A percentile compares a stretch with the other conserved stretches of the same genome.
Evolutionary conservation across 2,797 vertebrate genomes (phyloP).

Genomic region (Sphaeramia orbicularis): DNA sequence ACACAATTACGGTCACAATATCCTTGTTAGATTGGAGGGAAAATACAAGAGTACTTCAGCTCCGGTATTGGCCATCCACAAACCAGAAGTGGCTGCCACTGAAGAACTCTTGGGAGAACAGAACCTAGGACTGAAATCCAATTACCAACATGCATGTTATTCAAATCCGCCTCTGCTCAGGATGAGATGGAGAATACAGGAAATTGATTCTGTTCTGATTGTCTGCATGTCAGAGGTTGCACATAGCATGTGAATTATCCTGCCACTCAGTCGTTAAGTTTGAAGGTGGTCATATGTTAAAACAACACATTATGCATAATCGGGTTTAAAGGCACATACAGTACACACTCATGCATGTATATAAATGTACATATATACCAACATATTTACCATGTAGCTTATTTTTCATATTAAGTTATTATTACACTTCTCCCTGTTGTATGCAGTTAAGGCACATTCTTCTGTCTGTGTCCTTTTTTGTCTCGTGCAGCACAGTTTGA

Average conservation of each 20-base stretch:
- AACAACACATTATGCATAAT: conserved; percentile 24
- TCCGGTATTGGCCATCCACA: conserved; percentile 19
- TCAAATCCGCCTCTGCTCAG: neutral
- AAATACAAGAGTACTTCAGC: conserved; percentile 50
- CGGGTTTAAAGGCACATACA: conserved; percentile 1
- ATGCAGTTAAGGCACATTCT: conserved; percentile 9
- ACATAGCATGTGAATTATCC: conserved; percentile 29
- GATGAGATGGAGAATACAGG: conserved; percentile 14
- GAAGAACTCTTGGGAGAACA: conserved; percentile 36
- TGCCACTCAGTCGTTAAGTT: conserved; percentile 3
- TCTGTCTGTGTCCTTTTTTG: neutral
- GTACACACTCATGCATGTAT: neutral
- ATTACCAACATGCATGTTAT: conserved; percentile 44
- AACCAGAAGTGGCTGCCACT: conserved; percentile 33
- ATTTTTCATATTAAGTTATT: conserved; percentile 63
- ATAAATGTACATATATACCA: neutral
- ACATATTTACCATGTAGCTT: conserved; percentile 2
- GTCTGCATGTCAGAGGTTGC: conserved; percentile 14
- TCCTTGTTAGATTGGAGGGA: conserved; percentile 26
- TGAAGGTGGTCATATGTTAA: conserved; percentile 10
- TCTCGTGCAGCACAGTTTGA: conserved; percentile 57
- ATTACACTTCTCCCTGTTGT: conserved; percentile 4
- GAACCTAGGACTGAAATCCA: conserved; percentile 38
- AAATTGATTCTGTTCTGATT: conserved; percentile 20
- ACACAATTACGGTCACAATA: conserved; percentile 29